These are phyloP conservation scores for Vanessa tameamea DNA, from an alignment of 1,140 invertebrate species.

Conservation along the genomic window DNA sequence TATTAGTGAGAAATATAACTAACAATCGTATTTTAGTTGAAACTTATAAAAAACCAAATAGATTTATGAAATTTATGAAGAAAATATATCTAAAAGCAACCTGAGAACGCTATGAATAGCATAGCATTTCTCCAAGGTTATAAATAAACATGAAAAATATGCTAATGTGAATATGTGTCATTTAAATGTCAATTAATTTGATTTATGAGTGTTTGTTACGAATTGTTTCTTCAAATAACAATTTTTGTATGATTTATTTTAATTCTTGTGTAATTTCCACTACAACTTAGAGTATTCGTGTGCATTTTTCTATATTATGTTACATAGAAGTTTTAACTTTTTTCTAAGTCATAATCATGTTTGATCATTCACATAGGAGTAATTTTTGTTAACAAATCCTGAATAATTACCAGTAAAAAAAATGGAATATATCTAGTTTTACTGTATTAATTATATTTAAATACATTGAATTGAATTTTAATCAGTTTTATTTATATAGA, in stretches of 20 bases:
- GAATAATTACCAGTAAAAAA: too few relatives aligned
- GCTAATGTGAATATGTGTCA: constrained; percentile 58
- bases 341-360: not conserved
- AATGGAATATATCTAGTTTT: too few relatives aligned
- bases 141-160: constrained; percentile 23
- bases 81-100: not conserved
- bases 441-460: too few relatives aligned
- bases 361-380: too few relatives aligned
- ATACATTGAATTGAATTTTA: too few relatives aligned
- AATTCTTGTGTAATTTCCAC: constrained; percentile 3
- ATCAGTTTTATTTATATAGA: too few relatives aligned
- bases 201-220: not conserved
- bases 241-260: not conserved
- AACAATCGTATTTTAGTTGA: too few relatives aligned
- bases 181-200: constrained; percentile 27
- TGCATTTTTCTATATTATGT: constrained; percentile 17
- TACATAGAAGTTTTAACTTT: not conserved
- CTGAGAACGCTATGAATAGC: not conserved
- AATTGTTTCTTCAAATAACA: not conserved
- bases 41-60: too few relatives aligned
- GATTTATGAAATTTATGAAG: too few relatives aligned
- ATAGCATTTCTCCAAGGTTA: constrained; percentile 1
- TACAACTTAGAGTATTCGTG: constrained; percentile 19
- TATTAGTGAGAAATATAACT: too few relatives aligned
- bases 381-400: too few relatives aligned